Evolutionary conservation across 2,113 vertebrate genomes (phyloP).

Genomic region (Takifugu flavidus): DNA sequence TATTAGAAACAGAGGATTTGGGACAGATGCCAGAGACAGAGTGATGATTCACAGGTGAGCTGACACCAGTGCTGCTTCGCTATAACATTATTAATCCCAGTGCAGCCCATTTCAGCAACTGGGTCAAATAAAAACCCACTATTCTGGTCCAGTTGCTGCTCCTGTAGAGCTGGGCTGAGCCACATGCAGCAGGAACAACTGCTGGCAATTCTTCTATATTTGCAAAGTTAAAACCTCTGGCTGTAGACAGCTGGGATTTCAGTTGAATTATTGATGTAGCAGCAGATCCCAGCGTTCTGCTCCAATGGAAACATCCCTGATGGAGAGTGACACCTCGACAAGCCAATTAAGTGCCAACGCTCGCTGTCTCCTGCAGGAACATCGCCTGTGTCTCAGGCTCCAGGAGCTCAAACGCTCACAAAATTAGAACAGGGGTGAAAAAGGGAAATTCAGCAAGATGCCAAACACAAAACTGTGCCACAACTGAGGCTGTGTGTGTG

Average conservation of each 20-base stretch:
- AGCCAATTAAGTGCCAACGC: conserved; percentile 48
- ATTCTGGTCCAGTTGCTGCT: conserved; percentile 15
- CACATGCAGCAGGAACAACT: conserved; percentile 3
- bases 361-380: conserved; percentile 41
- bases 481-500: conserved; percentile 15
- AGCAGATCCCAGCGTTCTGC: conserved; percentile 38
- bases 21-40: too few species aligned
- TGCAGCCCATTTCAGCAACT: background rate
- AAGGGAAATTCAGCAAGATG: conserved; percentile 34
- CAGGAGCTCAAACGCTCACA: conserved; percentile 13
- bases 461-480: background rate
- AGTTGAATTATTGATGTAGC: conserved; percentile 59
- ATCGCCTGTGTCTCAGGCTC: conserved; percentile 24
- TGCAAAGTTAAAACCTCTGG: conserved; percentile 51
- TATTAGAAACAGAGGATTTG: too few species aligned
- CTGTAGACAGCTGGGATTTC: conserved; percentile 41
- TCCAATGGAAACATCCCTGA: conserved; percentile 49
- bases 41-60: too few species aligned
- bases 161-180: conserved; percentile 14
- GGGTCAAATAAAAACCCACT: background rate
- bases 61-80: too few species aligned
- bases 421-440: conserved; percentile 34
- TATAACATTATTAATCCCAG: too few species aligned
- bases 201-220: conserved; percentile 8
- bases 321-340: conserved; percentile 44